Evolutionary conservation across 35 echinoderm and acorn worm species (phyloP), one percentile per base, ranked within the genome.

Genomic region (Stichopus chloronotus): DNA sequence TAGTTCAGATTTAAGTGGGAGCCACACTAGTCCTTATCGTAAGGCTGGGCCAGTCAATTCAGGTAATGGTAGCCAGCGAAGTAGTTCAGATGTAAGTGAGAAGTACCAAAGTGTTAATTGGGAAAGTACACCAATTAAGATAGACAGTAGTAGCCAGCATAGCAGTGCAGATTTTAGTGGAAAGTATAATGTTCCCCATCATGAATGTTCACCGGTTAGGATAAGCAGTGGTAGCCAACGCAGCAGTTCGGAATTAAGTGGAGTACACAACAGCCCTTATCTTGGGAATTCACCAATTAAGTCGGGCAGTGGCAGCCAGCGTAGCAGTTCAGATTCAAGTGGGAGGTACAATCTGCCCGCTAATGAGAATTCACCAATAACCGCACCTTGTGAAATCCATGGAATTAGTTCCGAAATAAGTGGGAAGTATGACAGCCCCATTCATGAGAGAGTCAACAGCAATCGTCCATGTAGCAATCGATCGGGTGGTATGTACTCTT

Each of bases 1-100:
- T 74, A 74, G 69, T n/a, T n/a, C 69, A 74, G 69, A 74, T 16
- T 74, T 74, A 74, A 74, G 69, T 74, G 17, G 69, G 4, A 74
- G 19, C 4, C 19, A 14, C 22, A 14, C 19, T 20, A 14, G 13
- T n/a, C 17, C 69, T 20, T 20, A 7, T 74, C 69, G 6, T 74
- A 21, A 20, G n/a, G 17, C 17, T 7, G 19, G 6, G 13, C 69
- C 17, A 4, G 17, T 74, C 22, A 20, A 74, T 20, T 7, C 69
- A 20, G 69, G 69, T 20, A 74, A 21, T 16, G 7, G 22, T 74
- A 74, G 69, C 19, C 13, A 74, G 17, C 69, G 11, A 20, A 74
- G 69, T 74, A 74, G 69, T 7, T 19, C 69, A 19, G 69, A 74
- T 7, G 19, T 74, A 74, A 74, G 11, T 74, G 11, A 21, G 16